phyloP scores from a whole-genome alignment of 2,113 vertebrate genomes.

The Paramormyrops kingsleyae region DNA sequence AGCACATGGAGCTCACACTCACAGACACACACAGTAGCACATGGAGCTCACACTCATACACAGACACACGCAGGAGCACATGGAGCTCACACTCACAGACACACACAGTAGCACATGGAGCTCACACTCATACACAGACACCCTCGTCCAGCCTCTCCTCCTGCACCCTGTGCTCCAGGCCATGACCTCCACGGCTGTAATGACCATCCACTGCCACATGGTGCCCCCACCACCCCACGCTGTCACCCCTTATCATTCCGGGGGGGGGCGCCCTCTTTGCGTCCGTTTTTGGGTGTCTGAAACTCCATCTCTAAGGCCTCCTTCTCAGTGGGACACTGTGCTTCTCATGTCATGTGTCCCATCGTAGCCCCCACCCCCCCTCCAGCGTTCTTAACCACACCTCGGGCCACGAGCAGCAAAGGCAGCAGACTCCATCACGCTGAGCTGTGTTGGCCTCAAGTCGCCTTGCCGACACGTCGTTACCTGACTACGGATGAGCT shows the following conservation, averaged over 20 bases:
- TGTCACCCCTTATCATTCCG: background rate
- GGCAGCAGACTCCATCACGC: background rate
- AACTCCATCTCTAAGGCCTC: background rate
- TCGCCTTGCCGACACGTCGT: background rate
- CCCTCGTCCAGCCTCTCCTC: background rate
- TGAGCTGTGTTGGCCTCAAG: background rate
- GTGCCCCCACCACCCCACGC: background rate
- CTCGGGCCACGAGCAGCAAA: background rate
- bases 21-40: too few relatives aligned
- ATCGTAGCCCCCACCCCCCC: background rate
- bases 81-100: background rate
- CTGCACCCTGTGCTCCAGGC: background rate
- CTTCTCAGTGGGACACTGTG: background rate
- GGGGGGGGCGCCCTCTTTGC: background rate
- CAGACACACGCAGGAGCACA: too few relatives aligned
- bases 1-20: too few relatives aligned
- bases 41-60: too few relatives aligned
- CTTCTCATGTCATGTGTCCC: background rate
- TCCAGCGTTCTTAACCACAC: background rate
- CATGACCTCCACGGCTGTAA: background rate
- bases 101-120: background rate
- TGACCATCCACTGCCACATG: background rate
- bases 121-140: background rate
- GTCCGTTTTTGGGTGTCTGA: background rate
- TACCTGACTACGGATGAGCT: background rate